Evolutionary conservation across 2,113 vertebrate species (phyloP), one percentile per base, ranked within the genome.

Genomic region (Daphoenositta chrysoptera): DNA sequence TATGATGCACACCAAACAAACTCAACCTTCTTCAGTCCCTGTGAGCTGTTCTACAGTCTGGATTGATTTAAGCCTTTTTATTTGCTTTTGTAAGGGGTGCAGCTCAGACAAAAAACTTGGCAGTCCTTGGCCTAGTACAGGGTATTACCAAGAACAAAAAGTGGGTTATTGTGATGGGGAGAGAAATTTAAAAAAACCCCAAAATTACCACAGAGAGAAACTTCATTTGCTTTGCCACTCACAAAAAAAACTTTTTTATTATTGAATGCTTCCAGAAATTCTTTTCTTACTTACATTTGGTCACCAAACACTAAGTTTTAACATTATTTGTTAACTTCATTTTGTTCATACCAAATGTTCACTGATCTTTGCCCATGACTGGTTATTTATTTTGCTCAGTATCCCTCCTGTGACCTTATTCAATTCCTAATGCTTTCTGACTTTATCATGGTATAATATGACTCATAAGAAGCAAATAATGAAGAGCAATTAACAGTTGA

Each of bases 381-480:
- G 35, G 15, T 83, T 80, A 70, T 87, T 93, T 85, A 57, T 65
- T 47, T 85, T 76, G 27, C 24, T 54, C 27, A 20, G 13, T 70
- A 65, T 56, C 24, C 12, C 50, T 76, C 53, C 54, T 75, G 37
- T 50, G 69, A 87, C 48, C 22, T 91, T 57, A 47, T 47, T 86
- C 7, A 76, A 58, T 65, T 89, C 61, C n/a, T 91, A 87, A 91
- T 83, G 12, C 31, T 85, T 91, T 94, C 44, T 84, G 87, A 87
- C 45, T 94, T 94, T 19, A 39, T 93, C 93, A 89, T 90, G 56
- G 42, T 15, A 72, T 85, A 93, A 69, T 40, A 57, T 80, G 90
- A 72, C 30, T 95, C 79, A 80, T 76, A 88, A 89, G 60, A 87
- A 92, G 35, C 19, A 83, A 91, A 70, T 86, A 95, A 89, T 69